A percentile compares a stretch with the other conserved stretches of the same genome.
Conservation (phyloP, 2,888 invertebrate genomes). For the Brachynemurus nebulosus region DNA sequence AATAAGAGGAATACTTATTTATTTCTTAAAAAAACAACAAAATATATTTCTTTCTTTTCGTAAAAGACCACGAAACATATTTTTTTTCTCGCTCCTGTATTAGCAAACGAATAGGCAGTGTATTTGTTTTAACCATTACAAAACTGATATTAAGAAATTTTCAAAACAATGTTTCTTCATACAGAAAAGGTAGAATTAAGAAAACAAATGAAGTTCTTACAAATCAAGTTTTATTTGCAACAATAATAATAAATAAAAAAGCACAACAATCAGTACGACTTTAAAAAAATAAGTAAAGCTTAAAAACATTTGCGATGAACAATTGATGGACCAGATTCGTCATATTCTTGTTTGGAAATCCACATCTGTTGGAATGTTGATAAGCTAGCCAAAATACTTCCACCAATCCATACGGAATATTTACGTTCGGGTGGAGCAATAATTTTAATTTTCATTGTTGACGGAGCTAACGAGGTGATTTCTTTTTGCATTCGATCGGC, state of each 20-base stretch:
- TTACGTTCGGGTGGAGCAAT: slow-evolving; percentile 77
- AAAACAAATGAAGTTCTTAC: neutral
- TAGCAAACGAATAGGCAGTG: no score
- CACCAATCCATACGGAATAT: slow-evolving; percentile 81
- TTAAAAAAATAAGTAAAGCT: slow-evolving; percentile 25
- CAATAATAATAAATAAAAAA: neutral
- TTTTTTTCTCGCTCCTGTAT: no score
- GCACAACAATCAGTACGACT: neutral
- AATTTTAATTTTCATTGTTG: slow-evolving; percentile 71
- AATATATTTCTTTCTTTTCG: no score
- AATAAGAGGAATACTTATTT: no score
- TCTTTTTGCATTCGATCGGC: slow-evolving; percentile 35
- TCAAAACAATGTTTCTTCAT: no score
- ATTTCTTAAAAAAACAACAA: no score
- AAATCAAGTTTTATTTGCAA: neutral
- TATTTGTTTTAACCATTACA: neutral
- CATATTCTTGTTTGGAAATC: slow-evolving; percentile 58
- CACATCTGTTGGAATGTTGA: slow-evolving; percentile 82
- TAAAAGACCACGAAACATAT: no score
- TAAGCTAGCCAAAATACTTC: slow-evolving; percentile 68
- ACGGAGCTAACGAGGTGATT: slow-evolving; percentile 35
- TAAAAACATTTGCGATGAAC: slow-evolving; percentile 98
- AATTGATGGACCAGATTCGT: slow-evolving; percentile 51
- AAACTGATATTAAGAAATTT: no score
- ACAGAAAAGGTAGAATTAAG: no score